Base-by-base conservation (phyloP, 2,113 vertebrate genomes). In the Pseudorhombus dupliciocellatus region DNA sequence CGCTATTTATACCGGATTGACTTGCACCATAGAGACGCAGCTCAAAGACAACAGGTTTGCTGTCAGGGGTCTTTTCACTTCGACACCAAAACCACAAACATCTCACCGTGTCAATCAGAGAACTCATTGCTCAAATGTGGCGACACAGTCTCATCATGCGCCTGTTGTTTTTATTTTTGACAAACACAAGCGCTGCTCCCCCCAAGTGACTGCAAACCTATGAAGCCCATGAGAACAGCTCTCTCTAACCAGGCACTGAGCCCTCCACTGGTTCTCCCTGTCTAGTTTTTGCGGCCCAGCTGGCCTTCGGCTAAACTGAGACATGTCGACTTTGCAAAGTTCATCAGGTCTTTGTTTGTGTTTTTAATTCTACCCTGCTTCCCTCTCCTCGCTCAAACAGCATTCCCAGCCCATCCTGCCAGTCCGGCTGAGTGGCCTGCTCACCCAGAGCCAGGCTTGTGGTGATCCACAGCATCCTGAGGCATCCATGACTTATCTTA, bases 391-490 rank as follows among this genome's bases (percentile, higher is more conserved):
- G 70, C 53, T 73, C 54, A 52, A 77, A 76, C 67, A 64, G 68
- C 30, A 4, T 81, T 87, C 54, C 79, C 67, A 67, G 86, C 63
- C 42, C 53, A 69, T 74, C 75, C 73, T 60, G 73, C 86, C 72
- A 74, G 74, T 86, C 77, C 65, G 70, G 74, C 74, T 60, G 75
- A 84, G 75, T 52, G 48, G 82, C 75, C 66, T 77, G 42, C 74
- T 65, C 60, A 88, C 87, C 70, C 71, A 82, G 66, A 87, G 73
- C 77, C 85, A 87, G 83, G 73, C 76, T 76, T 88, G 88, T 75
- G 81, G 90, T 90, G 76, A 82, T 90, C 84, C 84, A 83, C 87
- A 85, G 81, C 81, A 86, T 88, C 88, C 88, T 85, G 75, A 81
- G 68, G 74, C 70, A 81, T 81, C 73, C 28, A 46, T 86, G 84